Conservation (phyloP, 2,113 vertebrate species). For the Collichthys lucidus region DNA sequence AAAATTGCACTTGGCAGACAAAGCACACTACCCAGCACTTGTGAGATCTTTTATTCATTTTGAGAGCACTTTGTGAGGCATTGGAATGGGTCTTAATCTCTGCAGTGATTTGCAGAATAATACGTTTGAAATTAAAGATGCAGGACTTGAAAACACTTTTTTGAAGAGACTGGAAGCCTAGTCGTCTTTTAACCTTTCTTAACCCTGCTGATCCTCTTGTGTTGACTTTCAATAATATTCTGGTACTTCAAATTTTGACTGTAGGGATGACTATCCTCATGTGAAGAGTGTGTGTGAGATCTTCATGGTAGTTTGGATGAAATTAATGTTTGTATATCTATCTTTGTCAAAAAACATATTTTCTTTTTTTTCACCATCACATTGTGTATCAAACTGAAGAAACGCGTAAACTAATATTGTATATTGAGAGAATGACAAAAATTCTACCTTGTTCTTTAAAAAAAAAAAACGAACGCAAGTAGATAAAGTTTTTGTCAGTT, state of each 20-base stretch:
- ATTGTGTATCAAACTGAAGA: neutral
- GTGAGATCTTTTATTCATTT: constrained; percentile 32
- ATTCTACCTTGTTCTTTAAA: neutral
- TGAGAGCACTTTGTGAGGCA: constrained; percentile 15
- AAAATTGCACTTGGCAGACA: constrained; percentile 31
- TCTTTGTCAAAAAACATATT: no score
- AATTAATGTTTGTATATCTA: no score
- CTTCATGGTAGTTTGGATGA: no score
- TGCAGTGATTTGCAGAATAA: constrained; percentile 30
- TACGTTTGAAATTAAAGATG: neutral
- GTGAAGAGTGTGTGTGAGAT: no score
- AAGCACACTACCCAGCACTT: constrained; percentile 14
- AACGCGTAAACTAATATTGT: neutral
- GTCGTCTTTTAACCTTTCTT: neutral
- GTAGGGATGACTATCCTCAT: neutral
- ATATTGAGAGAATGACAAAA: neutral
- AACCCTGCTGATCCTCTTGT: neutral
- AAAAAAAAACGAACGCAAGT: neutral
- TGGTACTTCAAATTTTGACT: neutral
- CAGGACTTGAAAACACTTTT: neutral
- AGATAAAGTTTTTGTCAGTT: neutral
- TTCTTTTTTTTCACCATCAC: neutral
- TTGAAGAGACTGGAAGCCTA: neutral
- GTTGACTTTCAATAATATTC: neutral
- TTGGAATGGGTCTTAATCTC: constrained; percentile 21